Evolutionary conservation across 2,797 vertebrate genomes (phyloP).

Genomic region (Dendrocincla fuliginosa): DNA sequence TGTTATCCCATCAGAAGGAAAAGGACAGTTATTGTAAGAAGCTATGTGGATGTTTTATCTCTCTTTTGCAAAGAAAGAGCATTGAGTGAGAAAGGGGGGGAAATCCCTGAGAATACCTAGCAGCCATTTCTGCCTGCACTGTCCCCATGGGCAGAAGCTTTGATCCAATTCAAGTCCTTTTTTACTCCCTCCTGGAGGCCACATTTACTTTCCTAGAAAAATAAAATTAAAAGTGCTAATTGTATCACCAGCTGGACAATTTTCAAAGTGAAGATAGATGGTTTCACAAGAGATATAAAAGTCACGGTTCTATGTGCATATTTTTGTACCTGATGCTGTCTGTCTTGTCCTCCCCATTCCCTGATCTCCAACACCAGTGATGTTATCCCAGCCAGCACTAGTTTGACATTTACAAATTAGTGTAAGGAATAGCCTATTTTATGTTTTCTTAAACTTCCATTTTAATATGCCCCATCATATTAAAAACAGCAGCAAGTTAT

Average conservation of each 20-base stretch:
- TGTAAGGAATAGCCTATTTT: not conserved
- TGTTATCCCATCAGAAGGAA: constrained; percentile 7
- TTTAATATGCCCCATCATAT: not conserved
- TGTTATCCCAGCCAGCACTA: not conserved
- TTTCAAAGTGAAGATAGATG: not conserved
- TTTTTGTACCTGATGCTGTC: not conserved
- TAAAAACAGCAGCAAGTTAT: not conserved
- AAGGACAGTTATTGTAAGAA: not conserved
- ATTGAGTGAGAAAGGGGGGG: not conserved
- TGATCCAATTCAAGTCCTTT: not conserved
- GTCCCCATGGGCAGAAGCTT: not conserved
- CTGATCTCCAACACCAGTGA: not conserved
- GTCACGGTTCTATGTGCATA: not conserved
- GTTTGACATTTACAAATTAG: not conserved
- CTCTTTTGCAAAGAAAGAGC: not conserved
- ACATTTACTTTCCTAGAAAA: not conserved
- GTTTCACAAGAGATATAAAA: not conserved
- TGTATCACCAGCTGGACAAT: not conserved
- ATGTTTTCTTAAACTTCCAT: not conserved
- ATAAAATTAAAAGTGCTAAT: not conserved
- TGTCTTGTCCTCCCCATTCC: not conserved
- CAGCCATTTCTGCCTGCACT: not conserved
- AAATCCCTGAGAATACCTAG: not conserved
- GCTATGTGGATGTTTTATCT: not conserved
- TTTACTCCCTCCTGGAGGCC: not conserved